Evolutionary conservation across 2,888 invertebrate genomes (phyloP).

Genomic region (Tachina fera): DNA sequence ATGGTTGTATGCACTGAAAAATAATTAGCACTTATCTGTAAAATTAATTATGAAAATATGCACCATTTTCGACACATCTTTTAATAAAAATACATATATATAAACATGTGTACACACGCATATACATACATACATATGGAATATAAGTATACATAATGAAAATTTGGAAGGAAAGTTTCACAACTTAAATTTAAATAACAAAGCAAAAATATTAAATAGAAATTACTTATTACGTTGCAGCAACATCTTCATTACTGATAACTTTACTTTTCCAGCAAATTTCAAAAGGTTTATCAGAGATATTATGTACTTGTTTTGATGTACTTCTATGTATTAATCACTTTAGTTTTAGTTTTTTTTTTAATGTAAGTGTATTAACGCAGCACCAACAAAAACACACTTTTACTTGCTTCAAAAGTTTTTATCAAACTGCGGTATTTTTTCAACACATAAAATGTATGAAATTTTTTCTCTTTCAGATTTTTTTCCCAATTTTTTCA

Average conservation of each 20-base stretch:
- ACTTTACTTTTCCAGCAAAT: slow-evolving; percentile 29
- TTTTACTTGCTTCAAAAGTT: slow-evolving; percentile 54
- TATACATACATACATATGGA: background rate
- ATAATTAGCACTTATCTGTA: slow-evolving; percentile 70
- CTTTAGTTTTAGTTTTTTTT: background rate
- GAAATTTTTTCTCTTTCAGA: slow-evolving; percentile 21
- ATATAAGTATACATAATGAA: background rate
- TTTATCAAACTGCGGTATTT: slow-evolving; percentile 57
- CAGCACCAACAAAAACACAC: slow-evolving; percentile 27
- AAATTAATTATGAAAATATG: slow-evolving; percentile 37
- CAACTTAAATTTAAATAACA: background rate
- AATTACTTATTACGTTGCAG: slow-evolving; percentile 71
- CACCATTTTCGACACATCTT: background rate
- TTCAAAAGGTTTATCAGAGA: background rate
- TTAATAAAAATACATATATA: background rate
- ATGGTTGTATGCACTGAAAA: slow-evolving; percentile 29
- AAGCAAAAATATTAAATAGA: slow-evolving; percentile 6
- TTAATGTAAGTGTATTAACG: slow-evolving; percentile 3
- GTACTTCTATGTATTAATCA: background rate
- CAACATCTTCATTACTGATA: slow-evolving; percentile 57
- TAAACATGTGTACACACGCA: too few relatives aligned
- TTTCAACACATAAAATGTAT: slow-evolving; percentile 30
- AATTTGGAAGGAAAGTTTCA: background rate
- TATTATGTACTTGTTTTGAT: background rate
- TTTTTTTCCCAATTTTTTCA: slow-evolving; percentile 24